Evolutionary conservation across 2,888 invertebrate genomes (phyloP), one percentile per base, ranked within the genome.

Genomic region (Pyrrhia umbra): DNA sequence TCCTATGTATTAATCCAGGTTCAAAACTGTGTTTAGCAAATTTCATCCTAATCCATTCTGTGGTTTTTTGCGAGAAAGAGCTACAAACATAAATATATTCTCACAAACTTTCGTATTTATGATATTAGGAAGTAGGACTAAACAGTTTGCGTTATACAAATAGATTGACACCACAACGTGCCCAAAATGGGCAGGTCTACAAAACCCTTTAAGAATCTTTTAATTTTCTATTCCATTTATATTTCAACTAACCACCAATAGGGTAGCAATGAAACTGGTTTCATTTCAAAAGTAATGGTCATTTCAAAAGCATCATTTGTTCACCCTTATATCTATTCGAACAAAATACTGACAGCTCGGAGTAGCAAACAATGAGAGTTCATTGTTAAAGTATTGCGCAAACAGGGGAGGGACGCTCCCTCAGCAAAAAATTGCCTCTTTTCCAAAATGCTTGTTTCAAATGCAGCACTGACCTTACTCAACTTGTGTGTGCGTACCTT

Each of bases 371-470:
- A 92, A 90, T 90, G 82, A 79, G 68, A 78, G 88, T 86, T 86
- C 91, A 91, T 93, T 92, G 90, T 90, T 49, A 91, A 89, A 92
- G 92, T 90, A 91, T 89, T 88, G 88, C 79, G 88, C 89, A 93
- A 92, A 93, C 88, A 93, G 88, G 92, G 92, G 90, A 85, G 81
- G 47, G 50, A 61, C 81, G 85, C 84, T 83, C 88, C 85, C 90
- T 87, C 85, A 64, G 82, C 84, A 85, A 89, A 90, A 91, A 88
- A 85, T 86, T 85, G 80, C 79, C 88, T 86, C 83, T 86, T 88
- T 88, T 89, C 84, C 82, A 85, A 92, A 90, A 88, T 89, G 79
- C 79, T 85, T 83, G 84, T 81, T 83, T 83, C 75, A 80, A 83
- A 84, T 81, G 69, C 71, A 71, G 67, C 56, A 88, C 90, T 90